A percentile compares a stretch with the other conserved stretches of the same genome.
Conservation (phyloP, 1,140 invertebrate genomes). For the Drosophila erecta region DNA sequence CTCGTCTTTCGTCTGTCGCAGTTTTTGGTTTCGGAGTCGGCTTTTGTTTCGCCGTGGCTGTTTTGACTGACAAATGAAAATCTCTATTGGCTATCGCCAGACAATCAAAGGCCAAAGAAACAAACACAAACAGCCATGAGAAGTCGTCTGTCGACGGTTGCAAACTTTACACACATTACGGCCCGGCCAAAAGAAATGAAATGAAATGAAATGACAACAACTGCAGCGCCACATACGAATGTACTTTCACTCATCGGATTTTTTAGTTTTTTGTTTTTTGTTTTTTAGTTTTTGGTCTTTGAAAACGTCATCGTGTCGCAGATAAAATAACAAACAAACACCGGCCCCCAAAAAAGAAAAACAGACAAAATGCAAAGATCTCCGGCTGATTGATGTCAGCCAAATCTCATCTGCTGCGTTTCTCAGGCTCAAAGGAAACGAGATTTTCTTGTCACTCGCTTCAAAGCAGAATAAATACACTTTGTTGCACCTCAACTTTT, state of each 20-base stretch:
- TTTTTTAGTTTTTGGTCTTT: conserved; percentile 54
- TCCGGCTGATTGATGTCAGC: conserved; percentile 54
- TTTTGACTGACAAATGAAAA: conserved; percentile 82
- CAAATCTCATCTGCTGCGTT: conserved; percentile 60
- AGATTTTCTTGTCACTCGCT: conserved; percentile 46
- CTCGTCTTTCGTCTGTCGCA: conserved; percentile 30
- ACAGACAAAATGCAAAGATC: conserved; percentile 60
- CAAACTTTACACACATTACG: conserved; percentile 81
- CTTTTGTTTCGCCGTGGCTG: conserved; percentile 23
- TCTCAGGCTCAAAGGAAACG: conserved; percentile 21
- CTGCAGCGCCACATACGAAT: conserved; percentile 63
- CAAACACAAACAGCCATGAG: conserved; percentile 57
- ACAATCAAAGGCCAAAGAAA: conserved; percentile 73
- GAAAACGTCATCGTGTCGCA: conserved; percentile 79
- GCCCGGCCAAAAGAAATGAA: conserved; percentile 60
- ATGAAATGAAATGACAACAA: conserved; percentile 65
- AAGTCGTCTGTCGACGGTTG: conserved; percentile 61
- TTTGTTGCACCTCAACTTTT: conserved; percentile 44
- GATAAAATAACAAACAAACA: conserved; percentile 59
- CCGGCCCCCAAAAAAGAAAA: conserved; percentile 22
- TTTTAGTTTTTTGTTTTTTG: conserved; percentile 29
- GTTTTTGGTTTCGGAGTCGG: not conserved
- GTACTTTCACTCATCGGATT: conserved; percentile 80
- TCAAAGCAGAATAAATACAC: conserved; percentile 71
- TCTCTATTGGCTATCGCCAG: conserved; percentile 80